These are phyloP conservation scores for Leptinotarsa rubiginosa DNA, from an alignment of 2,888 invertebrate genomes.

Conservation along the genomic window DNA sequence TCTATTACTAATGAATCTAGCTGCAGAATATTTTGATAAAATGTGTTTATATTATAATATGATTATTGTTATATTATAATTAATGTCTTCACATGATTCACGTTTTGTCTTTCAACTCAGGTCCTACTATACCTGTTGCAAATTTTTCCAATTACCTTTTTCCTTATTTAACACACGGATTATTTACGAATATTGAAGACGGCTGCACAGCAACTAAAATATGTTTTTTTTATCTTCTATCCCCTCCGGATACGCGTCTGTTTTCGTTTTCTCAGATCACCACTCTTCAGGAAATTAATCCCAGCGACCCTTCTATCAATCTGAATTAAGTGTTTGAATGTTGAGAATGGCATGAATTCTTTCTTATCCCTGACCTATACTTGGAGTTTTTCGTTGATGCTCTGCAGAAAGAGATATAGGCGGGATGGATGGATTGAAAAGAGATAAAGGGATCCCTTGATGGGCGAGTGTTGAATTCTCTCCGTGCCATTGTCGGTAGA, in stretches of 20 bases:
- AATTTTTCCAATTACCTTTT: too few species aligned
- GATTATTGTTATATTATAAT: too few species aligned
- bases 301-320: conserved; percentile 34
- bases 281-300: conserved; percentile 29
- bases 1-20: too few species aligned
- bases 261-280: not conserved
- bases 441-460: conserved; percentile 57
- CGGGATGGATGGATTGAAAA: conserved; percentile 54
- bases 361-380: conserved; percentile 56
- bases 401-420: conserved; percentile 46
- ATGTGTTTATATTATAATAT: too few species aligned
- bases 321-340: conserved; percentile 40
- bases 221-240: not conserved
- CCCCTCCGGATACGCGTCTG: not conserved
- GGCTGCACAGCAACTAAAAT: too few species aligned
- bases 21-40: too few species aligned
- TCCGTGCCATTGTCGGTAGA: not conserved
- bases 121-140: too few species aligned
- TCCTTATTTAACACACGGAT: too few species aligned
- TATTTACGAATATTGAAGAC: too few species aligned
- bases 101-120: too few species aligned
- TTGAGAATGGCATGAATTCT: conserved; percentile 52
- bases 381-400: conserved; percentile 55
- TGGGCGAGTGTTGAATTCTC: conserved; percentile 52
- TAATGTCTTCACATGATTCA: too few species aligned